phyloP scores from a whole-genome alignment of 2,113 vertebrate species.

The Piprites chloris region DNA sequence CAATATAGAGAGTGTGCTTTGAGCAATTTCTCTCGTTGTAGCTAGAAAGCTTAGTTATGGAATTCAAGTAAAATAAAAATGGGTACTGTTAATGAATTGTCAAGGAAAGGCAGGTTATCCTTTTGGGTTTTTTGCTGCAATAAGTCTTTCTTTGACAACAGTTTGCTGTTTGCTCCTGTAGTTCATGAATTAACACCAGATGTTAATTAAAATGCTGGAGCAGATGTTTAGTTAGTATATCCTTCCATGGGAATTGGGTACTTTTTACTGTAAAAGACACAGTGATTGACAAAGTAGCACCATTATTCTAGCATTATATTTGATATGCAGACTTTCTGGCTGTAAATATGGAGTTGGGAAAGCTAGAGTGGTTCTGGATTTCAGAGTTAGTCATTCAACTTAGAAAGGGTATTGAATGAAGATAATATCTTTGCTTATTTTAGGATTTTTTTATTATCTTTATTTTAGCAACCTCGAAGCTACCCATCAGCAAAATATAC shows the following conservation, averaged over 20 bases:
- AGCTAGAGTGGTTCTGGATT: background rate
- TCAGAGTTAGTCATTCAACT: background rate
- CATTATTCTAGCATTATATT: background rate
- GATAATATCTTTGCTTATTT: background rate
- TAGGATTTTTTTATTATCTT: background rate
- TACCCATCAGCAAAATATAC: conserved; percentile 82
- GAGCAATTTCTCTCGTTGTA: background rate
- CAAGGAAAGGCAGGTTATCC: background rate
- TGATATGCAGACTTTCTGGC: background rate
- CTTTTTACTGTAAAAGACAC: background rate
- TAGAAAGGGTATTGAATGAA: background rate
- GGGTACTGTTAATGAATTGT: background rate
- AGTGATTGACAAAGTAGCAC: background rate
- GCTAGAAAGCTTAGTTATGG: background rate
- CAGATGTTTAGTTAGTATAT: background rate
- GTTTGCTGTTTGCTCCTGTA: background rate
- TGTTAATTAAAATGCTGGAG: background rate
- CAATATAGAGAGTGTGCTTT: background rate
- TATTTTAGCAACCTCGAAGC: conserved; percentile 79
- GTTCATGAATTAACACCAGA: background rate
- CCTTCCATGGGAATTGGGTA: background rate
- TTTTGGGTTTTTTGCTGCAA: background rate
- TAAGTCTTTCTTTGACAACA: background rate
- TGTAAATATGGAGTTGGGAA: background rate
- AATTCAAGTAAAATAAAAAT: background rate